These are phyloP conservation scores for Drosophila emarginata DNA, from an alignment of 2,888 invertebrate species.

Conservation along the genomic window DNA sequence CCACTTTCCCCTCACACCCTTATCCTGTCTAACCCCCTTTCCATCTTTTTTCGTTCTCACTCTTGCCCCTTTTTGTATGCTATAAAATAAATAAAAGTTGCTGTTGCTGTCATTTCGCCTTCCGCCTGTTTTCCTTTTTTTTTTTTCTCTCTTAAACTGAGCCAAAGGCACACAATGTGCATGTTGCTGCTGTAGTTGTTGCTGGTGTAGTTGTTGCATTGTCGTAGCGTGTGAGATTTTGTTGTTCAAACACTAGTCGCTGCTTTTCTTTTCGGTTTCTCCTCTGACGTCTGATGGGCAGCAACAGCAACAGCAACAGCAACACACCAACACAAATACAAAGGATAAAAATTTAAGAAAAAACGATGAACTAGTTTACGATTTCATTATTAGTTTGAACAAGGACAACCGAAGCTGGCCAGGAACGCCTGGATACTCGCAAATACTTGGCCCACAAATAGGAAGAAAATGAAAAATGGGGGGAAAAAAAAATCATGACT, in stretches of 20 bases:
- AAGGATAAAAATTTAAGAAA: constrained; percentile 17
- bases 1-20: background rate
- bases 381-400: constrained; percentile 75
- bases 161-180: constrained; percentile 51
- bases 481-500: constrained; percentile 43
- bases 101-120: constrained; percentile 55
- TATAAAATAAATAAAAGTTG: constrained; percentile 69
- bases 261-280: constrained; percentile 33
- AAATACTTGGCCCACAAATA: background rate
- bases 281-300: constrained; percentile 56
- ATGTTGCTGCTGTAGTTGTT: constrained; percentile 16
- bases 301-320: constrained; percentile 31
- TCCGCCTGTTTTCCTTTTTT: background rate
- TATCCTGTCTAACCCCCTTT: background rate
- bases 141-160: constrained; percentile 28
- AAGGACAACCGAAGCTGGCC: constrained; percentile 44
- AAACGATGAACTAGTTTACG: constrained; percentile 74
- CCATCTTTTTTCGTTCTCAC: background rate
- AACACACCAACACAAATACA: constrained; percentile 14
- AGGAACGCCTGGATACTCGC: constrained; percentile 15
- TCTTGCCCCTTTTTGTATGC: background rate
- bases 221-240: constrained; percentile 68
- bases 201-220: constrained; percentile 38
- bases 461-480: constrained; percentile 7
- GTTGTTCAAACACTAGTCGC: constrained; percentile 74